Conservation (phyloP, 2,888 invertebrate genomes). For the Caenorhabditis sp. region DNA sequence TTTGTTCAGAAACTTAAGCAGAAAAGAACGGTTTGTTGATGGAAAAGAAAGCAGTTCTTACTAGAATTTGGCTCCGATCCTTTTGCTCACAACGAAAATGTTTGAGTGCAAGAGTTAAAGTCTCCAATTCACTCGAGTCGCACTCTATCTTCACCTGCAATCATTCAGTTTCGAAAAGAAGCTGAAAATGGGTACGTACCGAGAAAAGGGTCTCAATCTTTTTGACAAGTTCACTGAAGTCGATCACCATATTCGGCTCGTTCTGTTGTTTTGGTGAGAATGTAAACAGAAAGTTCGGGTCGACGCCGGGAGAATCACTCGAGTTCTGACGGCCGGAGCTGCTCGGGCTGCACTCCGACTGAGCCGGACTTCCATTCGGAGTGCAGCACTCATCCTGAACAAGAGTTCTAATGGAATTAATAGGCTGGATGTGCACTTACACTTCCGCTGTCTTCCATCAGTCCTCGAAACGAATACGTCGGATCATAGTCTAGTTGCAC, state of each 20-base stretch:
- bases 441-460: conserved; percentile 42
- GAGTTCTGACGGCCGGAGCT: conserved; percentile 20
- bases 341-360: conserved; percentile 29
- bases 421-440: conserved; percentile 1
- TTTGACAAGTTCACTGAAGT: conserved; percentile 27
- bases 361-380: conserved; percentile 30
- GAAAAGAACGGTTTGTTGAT: no score
- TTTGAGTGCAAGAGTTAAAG: conserved; percentile 15
- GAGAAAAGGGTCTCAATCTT: conserved; percentile 25
- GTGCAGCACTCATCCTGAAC: conserved; percentile 35
- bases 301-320: conserved; percentile 21
- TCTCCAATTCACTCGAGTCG: conserved; percentile 21
- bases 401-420: not conserved
- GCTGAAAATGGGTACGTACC: conserved; percentile 9
- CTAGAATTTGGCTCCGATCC: conserved; percentile 4
- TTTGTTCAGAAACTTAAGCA: conserved; percentile 28
- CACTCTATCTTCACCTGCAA: conserved; percentile 20
- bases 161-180: not conserved
- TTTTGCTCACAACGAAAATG: conserved; percentile 28
- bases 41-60: no score
- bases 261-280: conserved; percentile 33
- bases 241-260: conserved; percentile 32
- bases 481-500: conserved; percentile 53
- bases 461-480: conserved; percentile 36
- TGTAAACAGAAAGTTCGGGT: conserved; percentile 33